Evolutionary conservation across 2,113 vertebrate genomes (phyloP), one percentile per base, ranked within the genome.

Genomic region (Scartelaos histophorus): DNA sequence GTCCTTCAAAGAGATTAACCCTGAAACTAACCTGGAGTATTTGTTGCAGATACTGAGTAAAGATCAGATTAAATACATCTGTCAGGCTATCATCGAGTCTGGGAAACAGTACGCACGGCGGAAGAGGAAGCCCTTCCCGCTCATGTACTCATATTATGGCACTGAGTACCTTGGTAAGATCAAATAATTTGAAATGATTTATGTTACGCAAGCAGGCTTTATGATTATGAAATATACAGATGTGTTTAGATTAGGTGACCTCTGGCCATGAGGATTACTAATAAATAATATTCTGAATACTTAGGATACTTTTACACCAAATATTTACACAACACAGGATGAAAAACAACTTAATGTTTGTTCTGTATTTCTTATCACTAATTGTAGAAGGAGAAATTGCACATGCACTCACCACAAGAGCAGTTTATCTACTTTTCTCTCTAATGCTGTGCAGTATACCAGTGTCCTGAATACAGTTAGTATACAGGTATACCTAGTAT

Each of bases 141-240:
- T 97, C 67, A 96, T 97, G 96, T 97, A 95, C 82, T 95, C 95
- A 10, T 97, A 96, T 82, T 97, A 96, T 68, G 95, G 94, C 69
- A 96, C 95, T 0, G 95, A 97, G 74, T 96, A 97, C 70, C 93
- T 97, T 6, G 95, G 95, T 96, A 87, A 96, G 95, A 69, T 45
- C 5, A 49, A 13, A 29, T 4, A 29, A 15, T 77, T 65, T 24
- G 0, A 47, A 9, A 1, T 46, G 21, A 12, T 3, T 66, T 66
- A 25, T 35, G 35, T 64, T 61, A 64, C 45, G 15, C 65, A 49
- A 19, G 22, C 25, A 9, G 16, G 47, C 65, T 69, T 38, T 73
- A 24, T 60, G 9, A 56, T 2, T 21, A 64, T 6, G 24, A 47
- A 61, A 71, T 51, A 34, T 66, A 10, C 43, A 43, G 47, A 22